phyloP scores from a whole-genome alignment of 2,797 vertebrate species.

The Thripadectes ignobilis region DNA sequence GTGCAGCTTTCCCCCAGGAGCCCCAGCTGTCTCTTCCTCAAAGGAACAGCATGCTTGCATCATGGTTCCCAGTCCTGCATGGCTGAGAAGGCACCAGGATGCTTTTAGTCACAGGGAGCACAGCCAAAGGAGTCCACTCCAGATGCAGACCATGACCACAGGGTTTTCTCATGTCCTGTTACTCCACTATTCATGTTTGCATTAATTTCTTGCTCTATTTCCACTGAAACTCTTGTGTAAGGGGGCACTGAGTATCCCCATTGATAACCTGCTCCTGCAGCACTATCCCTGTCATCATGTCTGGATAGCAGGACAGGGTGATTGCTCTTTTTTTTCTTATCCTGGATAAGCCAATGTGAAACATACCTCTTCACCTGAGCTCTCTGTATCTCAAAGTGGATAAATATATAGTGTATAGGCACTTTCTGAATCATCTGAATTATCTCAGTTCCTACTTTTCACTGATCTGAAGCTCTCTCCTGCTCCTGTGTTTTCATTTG shows the following conservation, averaged over 20 bases:
- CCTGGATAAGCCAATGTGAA: background rate
- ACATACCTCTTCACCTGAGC: background rate
- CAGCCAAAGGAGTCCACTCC: background rate
- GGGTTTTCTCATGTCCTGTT: background rate
- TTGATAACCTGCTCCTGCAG: background rate
- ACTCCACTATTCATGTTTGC: background rate
- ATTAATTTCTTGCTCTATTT: background rate
- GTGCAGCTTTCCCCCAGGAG: background rate
- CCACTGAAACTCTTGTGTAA: background rate
- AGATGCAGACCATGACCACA: background rate
- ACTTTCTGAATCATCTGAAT: background rate
- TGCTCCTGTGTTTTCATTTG: background rate
- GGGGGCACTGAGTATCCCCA: background rate
- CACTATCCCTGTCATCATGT: background rate
- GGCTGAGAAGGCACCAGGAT: background rate
- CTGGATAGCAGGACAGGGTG: background rate
- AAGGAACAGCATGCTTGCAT: background rate
- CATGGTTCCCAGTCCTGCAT: rapidly evolving
- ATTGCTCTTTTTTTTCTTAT: background rate
- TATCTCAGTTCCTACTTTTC: background rate
- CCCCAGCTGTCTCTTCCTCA: background rate
- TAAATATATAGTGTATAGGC: background rate
- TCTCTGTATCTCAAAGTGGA: background rate
- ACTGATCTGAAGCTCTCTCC: background rate
- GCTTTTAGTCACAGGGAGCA: background rate